Conservation (phyloP, 2,888 invertebrate species). For the Heliconius ethilla region DNA sequence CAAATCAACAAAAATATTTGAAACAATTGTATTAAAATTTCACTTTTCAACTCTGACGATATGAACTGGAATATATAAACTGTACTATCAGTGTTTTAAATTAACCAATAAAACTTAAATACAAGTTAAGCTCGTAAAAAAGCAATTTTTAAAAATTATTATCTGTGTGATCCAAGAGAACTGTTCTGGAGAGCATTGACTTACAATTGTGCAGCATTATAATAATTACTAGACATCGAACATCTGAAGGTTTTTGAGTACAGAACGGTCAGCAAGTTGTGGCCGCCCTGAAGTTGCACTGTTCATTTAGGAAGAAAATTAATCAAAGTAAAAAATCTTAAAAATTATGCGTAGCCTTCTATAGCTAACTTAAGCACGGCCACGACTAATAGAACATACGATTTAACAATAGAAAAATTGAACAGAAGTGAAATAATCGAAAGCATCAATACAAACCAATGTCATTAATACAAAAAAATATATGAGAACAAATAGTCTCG, state of each 20-base stretch:
- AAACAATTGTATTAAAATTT: constrained; percentile 25
- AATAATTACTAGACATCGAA: constrained; percentile 22
- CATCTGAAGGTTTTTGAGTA: background rate
- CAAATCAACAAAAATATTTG: constrained; percentile 29
- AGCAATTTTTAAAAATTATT: background rate
- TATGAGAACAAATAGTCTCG: background rate
- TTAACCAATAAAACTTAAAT: constrained; percentile 17
- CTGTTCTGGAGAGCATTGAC: background rate
- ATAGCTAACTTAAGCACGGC: too few relatives aligned
- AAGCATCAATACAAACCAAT: constrained; percentile 11
- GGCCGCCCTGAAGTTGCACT: too few relatives aligned
- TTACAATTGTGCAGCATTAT: constrained; percentile 18
- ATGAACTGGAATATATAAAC: constrained; percentile 22
- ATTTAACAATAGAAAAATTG: too few relatives aligned
- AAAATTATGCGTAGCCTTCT: too few relatives aligned
- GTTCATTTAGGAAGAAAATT: too few relatives aligned
- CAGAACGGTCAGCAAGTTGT: too few relatives aligned
- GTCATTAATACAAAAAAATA: constrained; percentile 6
- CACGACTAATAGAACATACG: too few relatives aligned
- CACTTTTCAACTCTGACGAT: constrained; percentile 27
- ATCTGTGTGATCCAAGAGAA: background rate
- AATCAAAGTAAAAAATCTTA: too few relatives aligned
- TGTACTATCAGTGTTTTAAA: constrained; percentile 23
- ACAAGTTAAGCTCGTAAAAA: constrained; percentile 13
- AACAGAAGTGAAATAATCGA: background rate